Evolutionary conservation across 37 sponge, comb jelly and placozoan genomes (phyloP), one percentile per base, ranked within the genome.

Genomic region (Chondrilla cf. caribensis): DNA sequence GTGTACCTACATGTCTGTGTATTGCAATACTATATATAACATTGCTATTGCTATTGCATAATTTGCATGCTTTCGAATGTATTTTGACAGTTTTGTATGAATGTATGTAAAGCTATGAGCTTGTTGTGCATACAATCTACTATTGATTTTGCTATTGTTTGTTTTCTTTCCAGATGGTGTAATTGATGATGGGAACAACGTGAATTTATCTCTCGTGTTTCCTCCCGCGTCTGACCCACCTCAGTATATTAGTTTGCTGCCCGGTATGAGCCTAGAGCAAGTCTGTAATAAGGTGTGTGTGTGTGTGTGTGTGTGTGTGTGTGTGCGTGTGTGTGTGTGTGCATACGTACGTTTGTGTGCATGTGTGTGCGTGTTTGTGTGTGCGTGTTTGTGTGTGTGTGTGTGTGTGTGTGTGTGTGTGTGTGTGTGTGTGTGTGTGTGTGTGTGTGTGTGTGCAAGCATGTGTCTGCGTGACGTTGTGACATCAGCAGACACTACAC

Each of bases 221-320:
- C 76, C 76, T 38, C 76, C 76, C 41, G 40, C 41, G 8, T 31
- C 76, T 40, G 43, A 73, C 44, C 76, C 76, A 43, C 42, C 41
- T 37, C 42, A 73, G 6, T 73, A 73, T 40, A 38, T 73, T 22
- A 73, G 21, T 37, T 14, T 73, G 15, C 43, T 25, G 25, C n/a
- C 24, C 15, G 43, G 40, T 2, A 42, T 73, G 76, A 73, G 38
- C 21, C 42, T 73, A 17, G 76, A 73, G 44, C 76, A 73, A 73
- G 76, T 73, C 42, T 73, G 76, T 43, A 73, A 38, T 7, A 73
- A 73, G 76, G 76, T 73, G 44, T 73, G 44, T 73, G 68, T 67
- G 68, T 67, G 68, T 67, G 68, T 67, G 32, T 67, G 68, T 28
- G 35, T 67, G 32, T 67, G 68, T 60, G 22, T 60, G 64, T 60